Conservation (phyloP, 1,140 invertebrate species). For the Hermatobates lingyangjiaoensis region DNA sequence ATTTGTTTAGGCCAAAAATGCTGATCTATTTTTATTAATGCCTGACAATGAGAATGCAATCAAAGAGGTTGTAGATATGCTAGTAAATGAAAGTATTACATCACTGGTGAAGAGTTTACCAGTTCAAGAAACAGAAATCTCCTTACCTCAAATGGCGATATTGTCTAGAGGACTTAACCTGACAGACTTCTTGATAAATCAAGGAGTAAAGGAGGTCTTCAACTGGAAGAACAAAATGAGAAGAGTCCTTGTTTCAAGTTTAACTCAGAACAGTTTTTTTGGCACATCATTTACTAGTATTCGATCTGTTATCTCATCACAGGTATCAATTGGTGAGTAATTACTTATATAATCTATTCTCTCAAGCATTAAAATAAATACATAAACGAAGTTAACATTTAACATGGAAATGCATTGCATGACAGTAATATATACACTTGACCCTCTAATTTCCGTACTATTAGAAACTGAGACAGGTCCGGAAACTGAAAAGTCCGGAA, state of each 20-base stretch:
- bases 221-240: not conserved
- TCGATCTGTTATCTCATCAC: conserved; percentile 20
- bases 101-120: conserved; percentile 14
- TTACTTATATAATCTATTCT: too few species aligned
- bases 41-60: conserved; percentile 17
- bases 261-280: conserved; percentile 21
- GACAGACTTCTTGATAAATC: conserved; percentile 16
- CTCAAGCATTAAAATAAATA: too few species aligned
- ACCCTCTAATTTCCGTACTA: too few species aligned
- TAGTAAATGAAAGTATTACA: conserved; percentile 16
- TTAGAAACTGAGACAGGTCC: too few species aligned
- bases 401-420: too few species aligned
- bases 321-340: conserved; percentile 16
- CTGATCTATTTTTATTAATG: conserved; percentile 19
- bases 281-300: conserved; percentile 21
- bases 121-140: conserved; percentile 16
- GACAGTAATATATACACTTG: too few species aligned
- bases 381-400: too few species aligned
- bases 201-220: conserved; percentile 13
- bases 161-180: conserved; percentile 18
- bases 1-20: conserved; percentile 16
- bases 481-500: too few species aligned
- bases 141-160: conserved; percentile 21
- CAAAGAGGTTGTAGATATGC: conserved; percentile 15
- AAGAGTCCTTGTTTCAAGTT: conserved; percentile 12